Conservation (phyloP, 2,113 vertebrate species). For the Vulpes lagopus region DNA sequence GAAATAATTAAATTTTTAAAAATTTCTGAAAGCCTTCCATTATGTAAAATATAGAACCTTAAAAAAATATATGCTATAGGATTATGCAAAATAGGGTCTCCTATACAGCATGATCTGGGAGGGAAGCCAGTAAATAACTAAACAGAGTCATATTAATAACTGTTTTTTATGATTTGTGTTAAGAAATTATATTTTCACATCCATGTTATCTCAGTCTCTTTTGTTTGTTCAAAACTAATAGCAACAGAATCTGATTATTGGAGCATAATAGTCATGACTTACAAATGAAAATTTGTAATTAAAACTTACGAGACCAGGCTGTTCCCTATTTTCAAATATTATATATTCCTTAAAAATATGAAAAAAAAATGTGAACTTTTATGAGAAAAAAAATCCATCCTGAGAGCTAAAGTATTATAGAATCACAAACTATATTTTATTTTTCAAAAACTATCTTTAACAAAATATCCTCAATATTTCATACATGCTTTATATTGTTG, state of each 20-base stretch:
- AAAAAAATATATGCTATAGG: neutral
- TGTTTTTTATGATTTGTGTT: neutral
- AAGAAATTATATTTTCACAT: neutral
- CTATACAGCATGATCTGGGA: neutral
- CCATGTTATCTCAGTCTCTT: neutral
- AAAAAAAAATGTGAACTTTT: neutral
- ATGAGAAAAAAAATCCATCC: neutral
- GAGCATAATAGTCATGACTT: neutral
- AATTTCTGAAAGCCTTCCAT: neutral
- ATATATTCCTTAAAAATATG: neutral
- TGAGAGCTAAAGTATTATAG: neutral
- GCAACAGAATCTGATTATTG: neutral
- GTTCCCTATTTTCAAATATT: neutral
- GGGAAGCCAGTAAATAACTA: neutral
- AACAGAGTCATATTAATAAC: neutral
- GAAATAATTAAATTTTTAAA: neutral
- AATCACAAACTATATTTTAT: neutral
- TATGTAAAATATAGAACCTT: neutral
- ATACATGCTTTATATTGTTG: neutral
- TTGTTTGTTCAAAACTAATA: neutral
- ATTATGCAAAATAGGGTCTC: neutral
- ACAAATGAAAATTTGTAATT: conserved; percentile 17
- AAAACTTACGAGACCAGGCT: neutral
- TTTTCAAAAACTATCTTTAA: conserved; percentile 19
- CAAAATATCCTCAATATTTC: neutral